phyloP scores from a whole-genome alignment of 2,888 invertebrate genomes.

The Ophion slaviceki region DNA sequence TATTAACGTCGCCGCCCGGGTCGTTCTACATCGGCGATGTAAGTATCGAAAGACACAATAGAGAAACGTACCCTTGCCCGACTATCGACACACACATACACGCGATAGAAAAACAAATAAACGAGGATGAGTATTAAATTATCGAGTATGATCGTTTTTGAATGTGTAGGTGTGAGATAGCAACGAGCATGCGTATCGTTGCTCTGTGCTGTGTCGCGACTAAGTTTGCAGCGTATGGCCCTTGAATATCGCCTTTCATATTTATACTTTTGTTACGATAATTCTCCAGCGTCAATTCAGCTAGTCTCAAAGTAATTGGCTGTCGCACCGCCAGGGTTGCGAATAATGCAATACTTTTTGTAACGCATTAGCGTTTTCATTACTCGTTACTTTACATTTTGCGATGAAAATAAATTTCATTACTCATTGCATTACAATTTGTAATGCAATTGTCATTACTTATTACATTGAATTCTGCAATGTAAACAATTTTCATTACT shows the following conservation, averaged over 20 bases:
- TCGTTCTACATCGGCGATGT: not conserved
- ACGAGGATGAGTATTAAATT: not conserved
- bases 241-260: not conserved
- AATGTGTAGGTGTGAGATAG: not conserved
- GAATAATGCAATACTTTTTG: too few species aligned
- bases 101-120: not conserved
- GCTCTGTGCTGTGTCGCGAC: not conserved
- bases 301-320: too few species aligned
- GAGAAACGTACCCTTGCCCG: not conserved
- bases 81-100: not conserved
- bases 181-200: not conserved
- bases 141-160: not conserved
- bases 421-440: too few species aligned
- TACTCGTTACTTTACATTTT: too few species aligned
- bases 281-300: too few species aligned
- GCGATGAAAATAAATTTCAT: too few species aligned
- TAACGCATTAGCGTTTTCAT: too few species aligned
- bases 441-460: too few species aligned
- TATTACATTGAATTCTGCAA: too few species aligned
- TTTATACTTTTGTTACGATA: too few species aligned
- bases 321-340: too few species aligned
- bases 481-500: too few species aligned
- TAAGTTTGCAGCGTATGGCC: not conserved
- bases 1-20: not conserved
- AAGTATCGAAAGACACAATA: not conserved